These are phyloP conservation scores for Sphaeridia pumilis DNA, from an alignment of 2,888 invertebrate genomes.

Conservation along the genomic window DNA sequence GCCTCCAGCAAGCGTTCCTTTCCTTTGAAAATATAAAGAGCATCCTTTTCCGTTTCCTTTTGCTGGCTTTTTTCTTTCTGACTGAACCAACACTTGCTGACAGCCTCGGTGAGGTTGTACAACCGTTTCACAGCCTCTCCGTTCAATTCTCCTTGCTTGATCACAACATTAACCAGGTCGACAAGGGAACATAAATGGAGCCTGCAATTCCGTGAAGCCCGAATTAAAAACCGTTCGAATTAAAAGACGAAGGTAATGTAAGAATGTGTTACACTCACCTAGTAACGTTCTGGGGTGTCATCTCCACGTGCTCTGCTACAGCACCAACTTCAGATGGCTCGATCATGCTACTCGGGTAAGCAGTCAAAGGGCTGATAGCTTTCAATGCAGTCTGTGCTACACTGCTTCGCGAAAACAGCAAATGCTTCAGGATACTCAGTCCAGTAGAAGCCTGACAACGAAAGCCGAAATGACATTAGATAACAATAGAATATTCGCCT, in stretches of 20 bases:
- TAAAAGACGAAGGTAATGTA: no score
- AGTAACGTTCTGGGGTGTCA: no score
- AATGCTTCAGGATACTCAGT: constrained; percentile 18
- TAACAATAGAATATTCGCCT: background rate
- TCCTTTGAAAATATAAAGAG: constrained; percentile 31
- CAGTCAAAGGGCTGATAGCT: no score
- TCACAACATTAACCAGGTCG: constrained; percentile 55
- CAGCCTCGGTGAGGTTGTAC: constrained; percentile 47
- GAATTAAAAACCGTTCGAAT: no score
- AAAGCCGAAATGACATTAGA: constrained; percentile 7
- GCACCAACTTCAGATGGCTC: no score
- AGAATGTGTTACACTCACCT: no score
- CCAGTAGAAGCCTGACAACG: constrained; percentile 26
- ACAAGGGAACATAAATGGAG: constrained; percentile 57
- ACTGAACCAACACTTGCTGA: constrained; percentile 60
- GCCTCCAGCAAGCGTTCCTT: constrained; percentile 24
- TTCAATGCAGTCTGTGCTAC: no score
- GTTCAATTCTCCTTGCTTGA: constrained; percentile 42
- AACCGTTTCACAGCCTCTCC: constrained; percentile 40
- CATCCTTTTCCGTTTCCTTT: constrained; percentile 62
- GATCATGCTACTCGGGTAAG: no score
- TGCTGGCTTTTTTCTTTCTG: constrained; percentile 56
- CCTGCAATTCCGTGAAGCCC: no score
- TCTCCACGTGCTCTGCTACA: no score
- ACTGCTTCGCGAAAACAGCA: no score